A percentile compares a stretch with the other conserved stretches of the same genome.
These are phyloP conservation scores for Lasius platythorax DNA, from an alignment of 2,888 invertebrate genomes.

Conservation along the genomic window DNA sequence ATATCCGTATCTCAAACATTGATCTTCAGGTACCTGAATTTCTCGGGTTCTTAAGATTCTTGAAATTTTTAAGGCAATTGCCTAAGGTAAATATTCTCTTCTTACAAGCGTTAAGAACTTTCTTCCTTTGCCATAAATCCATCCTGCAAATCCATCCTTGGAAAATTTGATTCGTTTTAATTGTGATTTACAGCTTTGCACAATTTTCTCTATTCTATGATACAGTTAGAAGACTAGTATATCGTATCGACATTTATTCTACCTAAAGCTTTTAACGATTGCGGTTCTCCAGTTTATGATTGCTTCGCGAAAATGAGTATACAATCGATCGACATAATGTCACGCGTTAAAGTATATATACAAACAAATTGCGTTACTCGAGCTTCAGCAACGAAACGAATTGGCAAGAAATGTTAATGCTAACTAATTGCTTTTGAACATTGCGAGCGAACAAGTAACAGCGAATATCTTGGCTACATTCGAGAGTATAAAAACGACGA, in stretches of 20 bases:
- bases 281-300: slow-evolving; percentile 4
- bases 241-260: slow-evolving; percentile 33
- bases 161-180: slow-evolving; percentile 8
- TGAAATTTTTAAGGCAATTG: not conserved
- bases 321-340: not conserved
- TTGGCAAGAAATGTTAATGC: slow-evolving; percentile 11
- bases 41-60: not conserved
- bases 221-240: slow-evolving; percentile 11
- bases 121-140: not conserved
- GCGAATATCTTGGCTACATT: not conserved
- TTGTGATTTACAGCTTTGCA: slow-evolving; percentile 9
- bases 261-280: slow-evolving; percentile 7
- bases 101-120: not conserved
- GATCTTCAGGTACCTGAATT: not conserved
- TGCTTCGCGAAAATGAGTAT: not conserved
- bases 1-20: not conserved
- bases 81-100: not conserved
- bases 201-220: not conserved
- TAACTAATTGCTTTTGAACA: slow-evolving; percentile 6
- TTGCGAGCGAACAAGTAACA: slow-evolving; percentile 1
- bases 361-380: slow-evolving; percentile 22
- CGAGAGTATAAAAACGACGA: slow-evolving; percentile 36
- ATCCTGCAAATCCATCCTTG: not conserved
- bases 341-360: not conserved
- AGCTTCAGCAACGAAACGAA: slow-evolving; percentile 7